Evolutionary conservation across 2,113 vertebrate species (phyloP), one percentile per base, ranked within the genome.

Genomic region (Ondatra zibethicus): DNA sequence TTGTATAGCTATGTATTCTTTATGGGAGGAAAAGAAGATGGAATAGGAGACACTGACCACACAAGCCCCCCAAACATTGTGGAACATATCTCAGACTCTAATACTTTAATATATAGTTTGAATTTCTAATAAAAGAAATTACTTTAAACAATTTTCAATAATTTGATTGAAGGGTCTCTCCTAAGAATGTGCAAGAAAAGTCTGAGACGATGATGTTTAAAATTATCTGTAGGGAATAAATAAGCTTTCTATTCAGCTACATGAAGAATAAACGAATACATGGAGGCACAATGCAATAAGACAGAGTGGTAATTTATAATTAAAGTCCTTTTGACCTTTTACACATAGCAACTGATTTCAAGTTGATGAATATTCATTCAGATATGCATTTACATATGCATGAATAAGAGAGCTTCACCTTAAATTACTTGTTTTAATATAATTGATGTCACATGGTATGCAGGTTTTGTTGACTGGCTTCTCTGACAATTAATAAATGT

Each of bases 381-480:
- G 78, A 4, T 84, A 55, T 82, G 25, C 29, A 95, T 94, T 91
- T 81, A 78, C 47, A 85, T 72, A 82, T 88, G 45, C 82, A 73
- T 66, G 33, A 31, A 89, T 2, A 87, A 81, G 89, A 86, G 68
- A 63, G 11, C 80, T 96, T 70, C 91, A 52, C 89, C 17, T 89
- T 86, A 55, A 63, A 55, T 82, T 75, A 47, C 21, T 90, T 95
- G 70, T 91, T 89, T 92, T 88, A 96, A 47, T 50, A 52, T 88
- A 95, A 85, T 45, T 50, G 23, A 10, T 94, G 25, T 93, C 36
- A 47, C 90, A 80, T 6, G 58, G 0, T 80, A 50, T 50, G 81
- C 1, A 80, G 78, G 50, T 45, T 82, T 93, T 75, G 27, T 14
- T 94, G 47, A 88, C 29, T 92, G 63, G 13, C 19, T 93, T 96